A percentile compares a stretch with the other conserved stretches of the same genome.
Conservation (phyloP, 2,888 invertebrate species). For the Tipula confusa region DNA sequence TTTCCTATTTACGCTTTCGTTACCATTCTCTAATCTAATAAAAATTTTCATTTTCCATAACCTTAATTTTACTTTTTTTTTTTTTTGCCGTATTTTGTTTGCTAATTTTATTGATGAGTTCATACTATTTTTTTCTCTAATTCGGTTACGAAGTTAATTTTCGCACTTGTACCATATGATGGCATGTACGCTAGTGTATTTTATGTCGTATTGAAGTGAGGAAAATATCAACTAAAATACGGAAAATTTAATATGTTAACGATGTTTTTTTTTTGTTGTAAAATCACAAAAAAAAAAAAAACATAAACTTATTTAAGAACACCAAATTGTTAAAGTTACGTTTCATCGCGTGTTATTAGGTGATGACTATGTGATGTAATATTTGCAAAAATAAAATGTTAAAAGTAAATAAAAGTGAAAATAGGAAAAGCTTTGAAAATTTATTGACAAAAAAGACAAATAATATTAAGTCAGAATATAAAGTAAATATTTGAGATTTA, state of each 20-base stretch:
- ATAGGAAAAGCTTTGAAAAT: not conserved
- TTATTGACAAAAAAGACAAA: not conserved
- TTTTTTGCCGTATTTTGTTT: too few relatives aligned
- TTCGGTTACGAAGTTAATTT: not conserved
- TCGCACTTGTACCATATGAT: not conserved
- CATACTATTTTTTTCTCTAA: slow-evolving; percentile 5
- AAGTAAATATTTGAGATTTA: not conserved
- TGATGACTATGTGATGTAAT: not conserved
- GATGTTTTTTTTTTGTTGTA: not conserved
- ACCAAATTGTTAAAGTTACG: not conserved
- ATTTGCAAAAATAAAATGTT: not conserved
- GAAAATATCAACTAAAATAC: not conserved
- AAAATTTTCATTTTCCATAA: not conserved
- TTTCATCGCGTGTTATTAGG: not conserved
- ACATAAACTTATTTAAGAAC: not conserved
- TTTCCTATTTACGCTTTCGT: not conserved
- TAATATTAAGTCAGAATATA: not conserved
- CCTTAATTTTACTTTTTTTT: slow-evolving; percentile 25
- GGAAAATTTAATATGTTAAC: not conserved
- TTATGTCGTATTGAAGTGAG: not conserved
- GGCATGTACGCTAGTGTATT: not conserved
- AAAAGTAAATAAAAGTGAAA: not conserved
- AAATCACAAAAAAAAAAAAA: too few relatives aligned
- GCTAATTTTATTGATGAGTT: not conserved
- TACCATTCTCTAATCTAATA: not conserved